A percentile compares a stretch with the other conserved stretches of the same genome.
Conservation (phyloP, 2,797 vertebrate species). For the Lagorchestes hirsutus region DNA sequence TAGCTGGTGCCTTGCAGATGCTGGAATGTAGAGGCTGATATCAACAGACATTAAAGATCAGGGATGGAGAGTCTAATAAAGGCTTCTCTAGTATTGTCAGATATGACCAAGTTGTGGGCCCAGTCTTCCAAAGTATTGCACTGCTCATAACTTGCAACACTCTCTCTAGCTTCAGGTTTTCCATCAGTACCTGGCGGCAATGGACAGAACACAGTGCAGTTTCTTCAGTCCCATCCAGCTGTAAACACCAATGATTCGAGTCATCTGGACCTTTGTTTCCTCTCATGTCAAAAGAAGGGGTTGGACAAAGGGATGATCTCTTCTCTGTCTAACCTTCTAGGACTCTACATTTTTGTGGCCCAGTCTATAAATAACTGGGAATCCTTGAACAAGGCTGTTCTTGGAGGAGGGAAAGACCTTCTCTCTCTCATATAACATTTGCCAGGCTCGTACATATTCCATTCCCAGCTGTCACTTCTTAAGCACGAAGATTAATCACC, state of each 20-base stretch:
- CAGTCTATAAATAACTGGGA: neutral
- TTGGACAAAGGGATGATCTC: neutral
- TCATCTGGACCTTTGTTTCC: neutral
- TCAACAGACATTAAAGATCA: neutral
- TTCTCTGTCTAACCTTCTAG: neutral
- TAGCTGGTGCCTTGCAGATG: neutral
- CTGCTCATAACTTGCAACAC: neutral
- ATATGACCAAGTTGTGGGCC: neutral
- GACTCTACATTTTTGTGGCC: neutral
- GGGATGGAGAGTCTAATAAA: neutral
- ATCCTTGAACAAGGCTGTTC: neutral
- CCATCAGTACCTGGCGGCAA: no score
- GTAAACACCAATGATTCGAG: neutral
- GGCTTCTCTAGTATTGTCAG: neutral
- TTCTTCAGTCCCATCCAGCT: neutral
- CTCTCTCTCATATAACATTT: neutral
- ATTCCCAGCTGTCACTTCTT: slow-evolving; percentile 77
- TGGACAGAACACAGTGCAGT: neutral
- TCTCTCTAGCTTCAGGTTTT: neutral
- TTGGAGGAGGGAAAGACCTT: neutral
- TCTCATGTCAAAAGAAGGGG: neutral
- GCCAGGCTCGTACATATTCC: slow-evolving; percentile 50
- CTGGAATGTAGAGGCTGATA: neutral
- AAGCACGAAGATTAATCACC: slow-evolving; percentile 81
- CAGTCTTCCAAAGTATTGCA: neutral